Evolutionary conservation across 2,797 vertebrate species (phyloP).

Genomic region (Tragopan temminckii): DNA sequence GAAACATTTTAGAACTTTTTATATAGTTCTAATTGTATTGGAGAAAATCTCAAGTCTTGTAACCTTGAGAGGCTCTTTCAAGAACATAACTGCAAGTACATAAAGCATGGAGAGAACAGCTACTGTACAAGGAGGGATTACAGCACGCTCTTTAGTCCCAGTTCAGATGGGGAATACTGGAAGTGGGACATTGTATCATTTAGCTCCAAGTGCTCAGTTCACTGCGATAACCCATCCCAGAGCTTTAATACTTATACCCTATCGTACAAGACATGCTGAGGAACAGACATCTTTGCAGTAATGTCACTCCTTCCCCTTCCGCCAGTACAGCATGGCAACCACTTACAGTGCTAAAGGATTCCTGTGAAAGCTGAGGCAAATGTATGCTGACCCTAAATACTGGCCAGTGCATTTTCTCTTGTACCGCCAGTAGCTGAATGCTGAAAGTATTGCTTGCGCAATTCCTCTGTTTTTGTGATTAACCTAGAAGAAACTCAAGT

Average conservation of each 20-base stretch:
- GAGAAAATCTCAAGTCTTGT: neutral
- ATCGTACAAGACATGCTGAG: neutral
- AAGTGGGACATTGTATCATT: neutral
- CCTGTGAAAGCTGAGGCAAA: neutral
- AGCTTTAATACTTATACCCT: neutral
- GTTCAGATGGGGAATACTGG: neutral
- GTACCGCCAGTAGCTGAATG: neutral
- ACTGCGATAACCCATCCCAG: neutral
- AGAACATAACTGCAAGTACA: neutral
- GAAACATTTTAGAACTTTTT: neutral
- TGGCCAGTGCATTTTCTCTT: neutral
- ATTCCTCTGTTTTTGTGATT: neutral
- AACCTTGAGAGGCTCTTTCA: neutral
- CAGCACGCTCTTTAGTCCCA: neutral
- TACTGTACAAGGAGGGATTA: neutral
- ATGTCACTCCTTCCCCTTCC: neutral
- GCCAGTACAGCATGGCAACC: fast-evolving
- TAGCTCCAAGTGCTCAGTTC: neutral
- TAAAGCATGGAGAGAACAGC: neutral
- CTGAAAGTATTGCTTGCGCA: neutral
- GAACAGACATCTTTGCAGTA: neutral
- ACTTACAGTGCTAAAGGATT: neutral
- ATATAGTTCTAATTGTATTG: neutral
- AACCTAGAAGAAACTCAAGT: neutral
- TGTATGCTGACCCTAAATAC: neutral